phyloP scores from a whole-genome alignment of 2,797 vertebrate species.

The Lates japonicus region DNA sequence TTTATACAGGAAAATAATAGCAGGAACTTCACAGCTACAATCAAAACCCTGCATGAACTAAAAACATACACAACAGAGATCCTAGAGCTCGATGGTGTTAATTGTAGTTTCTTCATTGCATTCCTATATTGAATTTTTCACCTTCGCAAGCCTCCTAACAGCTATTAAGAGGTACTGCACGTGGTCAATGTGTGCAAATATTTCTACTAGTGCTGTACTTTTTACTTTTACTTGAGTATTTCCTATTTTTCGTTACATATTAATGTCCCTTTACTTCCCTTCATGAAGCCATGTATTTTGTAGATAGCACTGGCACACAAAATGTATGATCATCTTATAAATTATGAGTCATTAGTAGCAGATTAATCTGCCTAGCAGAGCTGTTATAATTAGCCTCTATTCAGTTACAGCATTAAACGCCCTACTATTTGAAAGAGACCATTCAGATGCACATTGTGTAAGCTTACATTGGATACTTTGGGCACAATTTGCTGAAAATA shows the following conservation, averaged over 20 bases:
- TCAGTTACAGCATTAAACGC: too few species aligned
- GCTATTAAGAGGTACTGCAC: background rate
- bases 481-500: too few species aligned
- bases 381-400: background rate
- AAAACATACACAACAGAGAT: background rate
- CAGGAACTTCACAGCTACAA: background rate
- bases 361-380: background rate
- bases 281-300: too few species aligned
- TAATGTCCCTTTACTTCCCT: background rate
- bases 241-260: too few species aligned
- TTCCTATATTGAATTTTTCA: too few species aligned
- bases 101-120: background rate
- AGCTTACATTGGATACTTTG: too few species aligned
- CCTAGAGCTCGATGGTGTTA: background rate
- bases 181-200: background rate
- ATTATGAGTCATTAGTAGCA: background rate
- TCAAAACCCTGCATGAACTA: background rate
- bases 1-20: background rate
- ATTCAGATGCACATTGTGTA: too few species aligned
- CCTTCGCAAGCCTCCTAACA: constrained; percentile 17
- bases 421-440: too few species aligned
- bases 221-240: too few species aligned
- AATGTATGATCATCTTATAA: background rate
- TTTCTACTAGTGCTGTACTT: background rate
- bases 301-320: too few species aligned